A percentile compares a stretch with the other conserved stretches of the same genome.
Evolutionary conservation across 2,888 invertebrate species (phyloP).

Genomic region (Pristionchus japonicus): DNA sequence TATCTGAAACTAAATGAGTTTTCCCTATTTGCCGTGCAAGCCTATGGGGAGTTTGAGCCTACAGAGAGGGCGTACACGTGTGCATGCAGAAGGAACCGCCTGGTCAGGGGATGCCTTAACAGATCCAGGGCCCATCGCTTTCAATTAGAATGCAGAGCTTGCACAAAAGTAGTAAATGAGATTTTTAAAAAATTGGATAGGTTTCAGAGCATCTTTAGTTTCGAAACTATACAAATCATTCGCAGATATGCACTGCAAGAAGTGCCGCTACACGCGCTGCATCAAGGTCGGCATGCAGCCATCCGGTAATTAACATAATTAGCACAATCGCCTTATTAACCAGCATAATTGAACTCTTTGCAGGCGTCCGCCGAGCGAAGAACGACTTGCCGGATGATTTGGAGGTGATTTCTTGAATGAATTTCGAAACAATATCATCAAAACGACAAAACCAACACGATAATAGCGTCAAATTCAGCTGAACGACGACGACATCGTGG

Average conservation of each 20-base stretch:
- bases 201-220: too few relatives aligned
- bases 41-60: neutral
- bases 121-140: too few relatives aligned
- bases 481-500: neutral
- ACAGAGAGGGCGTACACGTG: neutral
- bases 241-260: slow-evolving; percentile 26
- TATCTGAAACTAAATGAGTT: too few relatives aligned
- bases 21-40: too few relatives aligned
- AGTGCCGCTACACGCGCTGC: slow-evolving; percentile 34
- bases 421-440: neutral
- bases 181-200: too few relatives aligned
- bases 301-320: neutral
- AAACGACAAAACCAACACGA: neutral
- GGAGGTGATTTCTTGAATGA: neutral
- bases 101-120: too few relatives aligned
- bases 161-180: too few relatives aligned
- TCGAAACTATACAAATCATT: too few relatives aligned
- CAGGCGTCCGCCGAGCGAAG: slow-evolving; percentile 18
- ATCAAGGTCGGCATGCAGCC: slow-evolving; percentile 30
- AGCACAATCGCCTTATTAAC: too few relatives aligned
- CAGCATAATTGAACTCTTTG: neutral
- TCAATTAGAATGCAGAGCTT: too few relatives aligned
- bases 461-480: neutral
- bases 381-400: slow-evolving; percentile 8
- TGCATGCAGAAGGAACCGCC: slow-evolving; percentile 25